Conservation (phyloP, 2,888 invertebrate species). For the Formica aserva region DNA sequence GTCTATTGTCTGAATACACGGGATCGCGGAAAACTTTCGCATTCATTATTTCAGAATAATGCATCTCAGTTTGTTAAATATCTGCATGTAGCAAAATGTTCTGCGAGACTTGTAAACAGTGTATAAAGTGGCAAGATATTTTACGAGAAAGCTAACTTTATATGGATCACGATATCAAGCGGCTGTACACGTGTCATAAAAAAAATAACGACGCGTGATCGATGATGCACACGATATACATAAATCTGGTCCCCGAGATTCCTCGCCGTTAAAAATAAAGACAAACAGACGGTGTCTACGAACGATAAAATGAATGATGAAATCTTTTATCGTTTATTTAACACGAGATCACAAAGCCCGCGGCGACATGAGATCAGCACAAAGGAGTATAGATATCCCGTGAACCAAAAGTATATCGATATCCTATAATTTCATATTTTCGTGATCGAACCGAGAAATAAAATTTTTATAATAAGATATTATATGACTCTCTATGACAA, state of each 20-base stretch:
- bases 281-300: slow-evolving; percentile 24
- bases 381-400: slow-evolving; percentile 13
- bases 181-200: not conserved
- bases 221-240: slow-evolving; percentile 21
- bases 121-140: not conserved
- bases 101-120: not conserved
- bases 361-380: not conserved
- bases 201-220: slow-evolving; percentile 11
- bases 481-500: not conserved
- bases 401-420: not conserved
- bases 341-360: not conserved
- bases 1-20: not conserved
- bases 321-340: slow-evolving; percentile 31
- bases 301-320: slow-evolving; percentile 25
- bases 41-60: not conserved
- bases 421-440: not conserved
- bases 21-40: not conserved
- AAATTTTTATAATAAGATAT: slow-evolving; percentile 6
- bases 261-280: slow-evolving; percentile 24
- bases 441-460: not conserved
- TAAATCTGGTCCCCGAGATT: slow-evolving; percentile 17
- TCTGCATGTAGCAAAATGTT: not conserved
- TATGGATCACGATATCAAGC: slow-evolving; percentile 24
- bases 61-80: not conserved
- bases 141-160: not conserved